phyloP scores from a whole-genome alignment of 2,888 invertebrate genomes.

The Pocota personata region DNA sequence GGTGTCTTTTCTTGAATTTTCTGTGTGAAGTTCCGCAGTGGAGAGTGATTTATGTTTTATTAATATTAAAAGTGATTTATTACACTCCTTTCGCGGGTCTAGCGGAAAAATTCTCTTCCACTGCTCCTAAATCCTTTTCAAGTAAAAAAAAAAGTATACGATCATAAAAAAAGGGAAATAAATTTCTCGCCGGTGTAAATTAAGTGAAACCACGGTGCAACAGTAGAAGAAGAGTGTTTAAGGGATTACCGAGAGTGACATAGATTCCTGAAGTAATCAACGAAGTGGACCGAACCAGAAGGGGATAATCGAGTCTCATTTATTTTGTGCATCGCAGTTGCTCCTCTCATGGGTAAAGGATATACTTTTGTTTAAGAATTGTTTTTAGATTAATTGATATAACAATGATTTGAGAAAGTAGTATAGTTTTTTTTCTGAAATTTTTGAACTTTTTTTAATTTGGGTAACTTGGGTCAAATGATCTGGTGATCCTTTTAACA shows the following conservation, averaged over 20 bases:
- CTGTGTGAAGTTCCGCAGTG: conserved; percentile 59
- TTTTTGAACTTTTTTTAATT: too few species aligned
- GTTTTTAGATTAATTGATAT: neutral
- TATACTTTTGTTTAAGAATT: neutral
- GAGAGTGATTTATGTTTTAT: conserved; percentile 80
- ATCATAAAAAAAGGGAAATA: conserved; percentile 1
- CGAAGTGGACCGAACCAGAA: conserved; percentile 11
- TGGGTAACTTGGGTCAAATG: too few species aligned
- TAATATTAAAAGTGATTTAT: conserved; percentile 81
- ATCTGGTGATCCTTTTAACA: too few species aligned
- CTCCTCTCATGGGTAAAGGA: conserved; percentile 63
- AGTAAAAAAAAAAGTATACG: conserved; percentile 13
- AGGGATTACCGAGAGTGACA: conserved; percentile 64
- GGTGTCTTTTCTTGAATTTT: conserved; percentile 69
- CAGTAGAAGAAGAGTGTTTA: conserved; percentile 30
- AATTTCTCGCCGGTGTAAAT: conserved; percentile 50
- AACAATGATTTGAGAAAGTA: too few species aligned
- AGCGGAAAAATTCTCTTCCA: conserved; percentile 24
- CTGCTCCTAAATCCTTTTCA: conserved; percentile 20
- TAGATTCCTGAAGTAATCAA: conserved; percentile 38
- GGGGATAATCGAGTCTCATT: conserved; percentile 47
- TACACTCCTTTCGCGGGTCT: conserved; percentile 73
- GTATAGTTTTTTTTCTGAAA: neutral
- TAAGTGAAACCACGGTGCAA: conserved; percentile 62
- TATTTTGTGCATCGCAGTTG: conserved; percentile 24